Evolutionary conservation across 1,140 invertebrate genomes (phyloP), one percentile per base, ranked within the genome.

Genomic region (Venustaconcha ellipsiformis): DNA sequence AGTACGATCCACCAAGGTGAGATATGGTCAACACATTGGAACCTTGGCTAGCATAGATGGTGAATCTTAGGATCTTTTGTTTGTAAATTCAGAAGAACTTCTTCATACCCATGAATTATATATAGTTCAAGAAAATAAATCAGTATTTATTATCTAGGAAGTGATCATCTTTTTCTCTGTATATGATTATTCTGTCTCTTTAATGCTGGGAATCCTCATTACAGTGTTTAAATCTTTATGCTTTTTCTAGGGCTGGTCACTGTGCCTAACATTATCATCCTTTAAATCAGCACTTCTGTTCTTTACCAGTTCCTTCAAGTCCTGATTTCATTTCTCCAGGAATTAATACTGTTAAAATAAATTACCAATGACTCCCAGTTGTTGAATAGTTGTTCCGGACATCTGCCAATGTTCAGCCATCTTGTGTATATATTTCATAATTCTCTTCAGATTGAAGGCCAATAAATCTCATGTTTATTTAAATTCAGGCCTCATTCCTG

Each of bases 321-420:
- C 2, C 3, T 30, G 11, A 18, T 57, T 57, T 13, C 26, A 4
- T 73, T 58, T 26, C 20, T 30, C 48, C 13, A 48, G 6, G 26
- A 60, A 17, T 4, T 23, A 72, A 17, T n/a, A 58, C 62, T 23
- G 6, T 57, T 56, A 56, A 80, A 82, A 48, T 69, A 80, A 15
- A 70, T 70, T 48, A 72, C 78, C n/a, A 80, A 64, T 20, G 81
- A 59, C 71, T 75, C 72, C 78, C 74, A 82, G 67, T 78, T 82
- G 17, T 69, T 6, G 23, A 82, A 56, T 57, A 82, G 26, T 57
- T 76, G 64, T 4, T 76, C 65, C 37, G 79, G 12, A 60, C 76
- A 74, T 65, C 71, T 74, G 1, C 74, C 71, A 75, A 83, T 80
- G 74, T 78, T 82, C 4, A 82, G 72, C 78, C 82, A 83, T n/a